These are phyloP conservation scores for Heliconius hortense DNA, from an alignment of 2,888 invertebrate genomes.

Conservation along the genomic window DNA sequence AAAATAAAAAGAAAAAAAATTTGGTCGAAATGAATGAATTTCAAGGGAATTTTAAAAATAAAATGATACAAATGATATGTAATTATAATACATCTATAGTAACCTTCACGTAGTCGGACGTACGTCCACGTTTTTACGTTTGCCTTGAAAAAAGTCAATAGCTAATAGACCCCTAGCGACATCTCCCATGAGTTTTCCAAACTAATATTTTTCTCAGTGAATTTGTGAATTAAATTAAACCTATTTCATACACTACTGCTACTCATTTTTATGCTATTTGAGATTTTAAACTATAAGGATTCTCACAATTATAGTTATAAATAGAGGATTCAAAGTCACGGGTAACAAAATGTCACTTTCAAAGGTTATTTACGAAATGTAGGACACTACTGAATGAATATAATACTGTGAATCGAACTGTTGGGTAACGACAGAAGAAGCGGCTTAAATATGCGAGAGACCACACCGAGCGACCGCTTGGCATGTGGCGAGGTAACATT, in stretches of 20 bases:
- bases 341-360: constrained; percentile 28
- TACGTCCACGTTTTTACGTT: constrained; percentile 44
- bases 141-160: constrained; percentile 52
- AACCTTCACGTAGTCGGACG: constrained; percentile 42
- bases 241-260: background rate
- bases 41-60: constrained; percentile 43
- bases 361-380: constrained; percentile 34
- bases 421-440: constrained; percentile 23
- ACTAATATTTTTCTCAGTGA: constrained; percentile 40
- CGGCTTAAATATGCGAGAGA: constrained; percentile 28
- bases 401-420: constrained; percentile 27
- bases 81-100: constrained; percentile 41
- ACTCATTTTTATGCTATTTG: background rate
- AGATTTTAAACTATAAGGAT: background rate
- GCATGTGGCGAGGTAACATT: constrained; percentile 40
- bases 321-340: constrained; percentile 29
- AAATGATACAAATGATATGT: constrained; percentile 36
- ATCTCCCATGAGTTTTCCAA: constrained; percentile 52
- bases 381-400: constrained; percentile 35
- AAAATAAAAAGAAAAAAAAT: constrained; percentile 15
- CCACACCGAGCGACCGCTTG: constrained; percentile 29
- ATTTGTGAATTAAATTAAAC: constrained; percentile 19
- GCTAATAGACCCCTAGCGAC: constrained; percentile 54
- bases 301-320: constrained; percentile 24
- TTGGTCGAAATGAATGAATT: constrained; percentile 39